These are phyloP conservation scores for Sphenodon punctatus DNA, from an alignment of 2,797 vertebrate genomes.

Conservation along the genomic window DNA sequence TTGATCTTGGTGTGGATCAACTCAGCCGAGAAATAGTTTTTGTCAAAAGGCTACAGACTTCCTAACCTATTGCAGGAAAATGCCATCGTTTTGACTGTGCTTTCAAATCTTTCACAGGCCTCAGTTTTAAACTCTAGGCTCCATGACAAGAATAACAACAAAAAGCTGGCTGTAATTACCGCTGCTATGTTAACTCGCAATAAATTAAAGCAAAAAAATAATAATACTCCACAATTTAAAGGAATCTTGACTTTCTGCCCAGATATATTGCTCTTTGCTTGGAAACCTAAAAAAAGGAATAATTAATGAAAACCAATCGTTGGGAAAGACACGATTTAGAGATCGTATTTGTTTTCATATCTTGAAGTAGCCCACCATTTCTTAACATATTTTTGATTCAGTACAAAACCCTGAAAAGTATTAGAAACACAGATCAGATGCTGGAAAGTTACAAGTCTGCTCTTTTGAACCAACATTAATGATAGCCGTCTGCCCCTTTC, in stretches of 20 bases:
- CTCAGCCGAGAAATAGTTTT: constrained; percentile 13
- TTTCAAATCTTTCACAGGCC: constrained; percentile 31
- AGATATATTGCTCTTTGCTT: constrained; percentile 55
- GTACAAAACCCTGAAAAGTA: not conserved
- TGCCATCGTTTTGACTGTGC: constrained; percentile 14
- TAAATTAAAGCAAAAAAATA: constrained; percentile 50
- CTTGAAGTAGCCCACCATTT: constrained; percentile 6
- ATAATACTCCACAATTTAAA: constrained; percentile 38
- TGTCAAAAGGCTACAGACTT: constrained; percentile 10
- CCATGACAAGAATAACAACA: constrained; percentile 56
- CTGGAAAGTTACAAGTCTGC: not conserved
- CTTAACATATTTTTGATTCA: constrained; percentile 32
- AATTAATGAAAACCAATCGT: constrained; percentile 56
- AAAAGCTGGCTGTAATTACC: constrained; percentile 47
- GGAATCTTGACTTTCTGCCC: constrained; percentile 66
- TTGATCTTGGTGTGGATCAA: not conserved
- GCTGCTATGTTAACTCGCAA: constrained; percentile 41
- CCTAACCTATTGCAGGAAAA: constrained; percentile 34
- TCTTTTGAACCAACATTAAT: not conserved
- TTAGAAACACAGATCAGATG: constrained; percentile 14
- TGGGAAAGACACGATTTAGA: constrained; percentile 37
- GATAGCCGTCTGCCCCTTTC: not conserved
- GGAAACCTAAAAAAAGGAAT: constrained; percentile 52
- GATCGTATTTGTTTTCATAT: constrained; percentile 41
- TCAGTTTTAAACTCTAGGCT: constrained; percentile 47